Percentiles rank a stretch among this genome's conserved stretches.
These are phyloP conservation scores for Drosophila pachea DNA, from an alignment of 1,140 invertebrate genomes.

Conservation along the genomic window DNA sequence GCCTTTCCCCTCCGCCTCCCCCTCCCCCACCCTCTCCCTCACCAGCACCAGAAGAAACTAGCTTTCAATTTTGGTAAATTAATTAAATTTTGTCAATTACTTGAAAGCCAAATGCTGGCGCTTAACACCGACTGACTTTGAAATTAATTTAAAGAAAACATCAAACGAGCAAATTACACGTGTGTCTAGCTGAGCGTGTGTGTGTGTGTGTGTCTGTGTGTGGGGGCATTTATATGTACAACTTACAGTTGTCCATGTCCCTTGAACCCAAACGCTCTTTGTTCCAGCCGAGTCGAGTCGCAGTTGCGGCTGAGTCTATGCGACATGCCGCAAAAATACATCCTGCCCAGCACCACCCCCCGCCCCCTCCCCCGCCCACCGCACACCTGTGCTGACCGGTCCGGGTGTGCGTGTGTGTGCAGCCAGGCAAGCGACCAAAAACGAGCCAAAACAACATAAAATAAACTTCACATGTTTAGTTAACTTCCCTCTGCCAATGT, in stretches of 20 bases:
- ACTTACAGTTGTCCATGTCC: slow-evolving; percentile 18
- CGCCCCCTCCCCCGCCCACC: background rate
- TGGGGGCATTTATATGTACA: background rate
- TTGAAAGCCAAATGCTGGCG: slow-evolving; percentile 10
- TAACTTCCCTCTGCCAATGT: slow-evolving; percentile 53
- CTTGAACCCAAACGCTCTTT: slow-evolving; percentile 28
- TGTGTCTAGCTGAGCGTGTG: background rate
- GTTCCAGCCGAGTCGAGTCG: slow-evolving; percentile 21
- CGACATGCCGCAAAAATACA: slow-evolving; percentile 34
- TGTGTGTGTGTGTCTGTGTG: background rate
- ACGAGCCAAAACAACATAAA: slow-evolving; percentile 56
- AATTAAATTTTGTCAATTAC: slow-evolving; percentile 29
- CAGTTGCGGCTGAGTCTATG: slow-evolving; percentile 21
- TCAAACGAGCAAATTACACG: slow-evolving; percentile 28
- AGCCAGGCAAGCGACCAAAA: slow-evolving; percentile 44
- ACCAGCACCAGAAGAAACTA: too few species aligned
- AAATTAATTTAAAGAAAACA: slow-evolving; percentile 52
- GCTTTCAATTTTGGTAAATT: slow-evolving; percentile 2
- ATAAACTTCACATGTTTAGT: slow-evolving; percentile 71
- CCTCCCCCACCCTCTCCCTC: too few species aligned
- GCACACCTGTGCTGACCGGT: slow-evolving; percentile 4
- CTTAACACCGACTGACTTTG: slow-evolving; percentile 36
- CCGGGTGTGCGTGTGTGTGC: slow-evolving; percentile 12
- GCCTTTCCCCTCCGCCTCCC: too few species aligned
- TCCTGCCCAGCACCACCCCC: background rate